A percentile compares a stretch with the other conserved stretches of the same genome.
Conservation (phyloP, 2,113 vertebrate species). For the Ceyx margarethae region DNA sequence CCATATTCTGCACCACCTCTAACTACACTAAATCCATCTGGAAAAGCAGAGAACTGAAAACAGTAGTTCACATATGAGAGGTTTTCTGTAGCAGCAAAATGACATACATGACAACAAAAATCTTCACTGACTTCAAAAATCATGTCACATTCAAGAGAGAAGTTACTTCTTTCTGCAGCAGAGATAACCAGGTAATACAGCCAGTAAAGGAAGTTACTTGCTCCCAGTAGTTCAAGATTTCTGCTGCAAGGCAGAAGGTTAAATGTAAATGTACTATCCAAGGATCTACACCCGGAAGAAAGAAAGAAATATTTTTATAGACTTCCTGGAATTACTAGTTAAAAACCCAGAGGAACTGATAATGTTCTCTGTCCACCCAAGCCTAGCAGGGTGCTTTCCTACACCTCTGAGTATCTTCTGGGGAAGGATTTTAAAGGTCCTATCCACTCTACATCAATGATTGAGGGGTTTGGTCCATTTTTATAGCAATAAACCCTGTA, state of each 20-base stretch:
- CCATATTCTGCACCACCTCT: background rate
- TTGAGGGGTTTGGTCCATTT: background rate
- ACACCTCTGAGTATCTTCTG: background rate
- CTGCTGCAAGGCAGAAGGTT: background rate
- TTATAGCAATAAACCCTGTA: background rate
- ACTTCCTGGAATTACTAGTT: conserved; percentile 26
- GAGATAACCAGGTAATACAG: background rate
- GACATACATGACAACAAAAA: background rate
- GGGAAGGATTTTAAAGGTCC: background rate
- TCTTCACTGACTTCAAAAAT: background rate
- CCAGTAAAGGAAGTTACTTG: conserved; percentile 10
- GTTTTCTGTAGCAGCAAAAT: background rate
- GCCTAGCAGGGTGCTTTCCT: background rate
- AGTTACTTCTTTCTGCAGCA: background rate
- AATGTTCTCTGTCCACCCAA: background rate
- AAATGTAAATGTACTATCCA: background rate
- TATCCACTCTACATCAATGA: background rate
- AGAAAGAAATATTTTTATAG: background rate
- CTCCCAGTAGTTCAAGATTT: background rate
- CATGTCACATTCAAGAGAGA: background rate
- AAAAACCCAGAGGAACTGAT: background rate
- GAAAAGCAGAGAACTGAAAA: background rate
- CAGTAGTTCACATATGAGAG: background rate
- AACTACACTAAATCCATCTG: background rate
- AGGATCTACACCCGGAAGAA: conserved; percentile 4